A percentile compares a stretch with the other conserved stretches of the same genome.
These are phyloP conservation scores for Hirtodrosophila alboralis DNA, from an alignment of 2,888 invertebrate genomes.

Conservation along the genomic window DNA sequence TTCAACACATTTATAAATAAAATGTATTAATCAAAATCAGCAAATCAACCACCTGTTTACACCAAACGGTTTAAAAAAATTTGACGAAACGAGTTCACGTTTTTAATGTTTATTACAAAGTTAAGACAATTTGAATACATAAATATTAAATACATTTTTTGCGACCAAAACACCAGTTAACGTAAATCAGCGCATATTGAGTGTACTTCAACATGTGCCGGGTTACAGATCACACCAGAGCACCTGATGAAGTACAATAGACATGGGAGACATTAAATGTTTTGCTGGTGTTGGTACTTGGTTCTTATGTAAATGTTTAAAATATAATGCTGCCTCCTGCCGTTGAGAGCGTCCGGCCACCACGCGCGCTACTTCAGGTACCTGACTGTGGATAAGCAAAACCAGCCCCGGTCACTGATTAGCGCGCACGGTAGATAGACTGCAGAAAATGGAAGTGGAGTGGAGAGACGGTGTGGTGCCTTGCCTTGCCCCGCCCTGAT, in stretches of 20 bases:
- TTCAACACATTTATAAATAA: too few relatives aligned
- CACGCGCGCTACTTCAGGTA: slow-evolving; percentile 99
- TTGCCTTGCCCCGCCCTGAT: not conserved
- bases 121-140: not conserved
- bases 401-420: slow-evolving; percentile 94
- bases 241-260: slow-evolving; percentile 99
- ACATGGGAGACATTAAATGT: slow-evolving; percentile 90
- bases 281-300: slow-evolving; percentile 9
- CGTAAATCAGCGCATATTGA: slow-evolving; percentile 90
- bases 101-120: slow-evolving; percentile 22
- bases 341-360: slow-evolving; percentile 84
- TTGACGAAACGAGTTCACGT: too few relatives aligned
- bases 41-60: not conserved
- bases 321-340: slow-evolving; percentile 6
- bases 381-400: slow-evolving; percentile 91
- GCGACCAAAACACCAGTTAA: slow-evolving; percentile 11
- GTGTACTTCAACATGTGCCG: slow-evolving; percentile 99
- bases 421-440: slow-evolving; percentile 89
- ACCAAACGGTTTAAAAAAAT: too few relatives aligned
- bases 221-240: slow-evolving; percentile 95
- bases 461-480: not conserved
- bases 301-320: too few relatives aligned
- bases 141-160: not conserved
- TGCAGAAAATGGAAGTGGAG: not conserved
- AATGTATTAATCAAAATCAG: too few relatives aligned